A percentile compares a stretch with the other conserved stretches of the same genome.
These are phyloP conservation scores for Dicyrtomina minuta DNA, from an alignment of 2,888 invertebrate species.

Conservation along the genomic window DNA sequence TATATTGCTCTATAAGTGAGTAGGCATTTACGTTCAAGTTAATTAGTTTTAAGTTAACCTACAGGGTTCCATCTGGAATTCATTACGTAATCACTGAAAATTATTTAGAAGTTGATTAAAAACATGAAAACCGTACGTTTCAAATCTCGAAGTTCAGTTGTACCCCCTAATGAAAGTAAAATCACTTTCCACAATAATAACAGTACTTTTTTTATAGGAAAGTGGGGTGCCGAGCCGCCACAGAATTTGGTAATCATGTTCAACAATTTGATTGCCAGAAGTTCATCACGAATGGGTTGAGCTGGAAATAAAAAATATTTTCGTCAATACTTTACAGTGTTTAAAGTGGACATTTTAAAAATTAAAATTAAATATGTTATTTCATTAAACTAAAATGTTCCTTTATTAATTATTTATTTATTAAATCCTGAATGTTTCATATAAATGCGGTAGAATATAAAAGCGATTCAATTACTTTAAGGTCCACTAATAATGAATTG, in stretches of 20 bases:
- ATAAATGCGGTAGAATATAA: too few species aligned
- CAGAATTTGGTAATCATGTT: slow-evolving; percentile 97
- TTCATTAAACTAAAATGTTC: too few species aligned
- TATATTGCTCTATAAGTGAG: slow-evolving; percentile 53
- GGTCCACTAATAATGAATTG: too few species aligned
- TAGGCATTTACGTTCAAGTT: slow-evolving; percentile 8
- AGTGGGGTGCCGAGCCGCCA: slow-evolving; percentile 92
- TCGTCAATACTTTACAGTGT: not conserved
- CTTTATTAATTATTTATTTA: too few species aligned
- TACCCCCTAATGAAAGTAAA: slow-evolving; percentile 88
- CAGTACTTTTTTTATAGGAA: slow-evolving; percentile 97
- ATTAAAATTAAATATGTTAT: not conserved
- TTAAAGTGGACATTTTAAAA: too few species aligned
- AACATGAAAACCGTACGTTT: slow-evolving; percentile 62
- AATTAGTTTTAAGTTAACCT: too few species aligned
- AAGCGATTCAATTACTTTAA: too few species aligned
- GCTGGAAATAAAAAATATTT: slow-evolving; percentile 54
- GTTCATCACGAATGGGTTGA: slow-evolving; percentile 71
- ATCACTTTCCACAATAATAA: slow-evolving; percentile 93
- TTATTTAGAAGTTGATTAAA: not conserved
- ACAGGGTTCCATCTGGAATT: too few species aligned
- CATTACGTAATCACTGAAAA: too few species aligned
- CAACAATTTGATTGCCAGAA: slow-evolving; percentile 82
- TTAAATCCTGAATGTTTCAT: too few species aligned
- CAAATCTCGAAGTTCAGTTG: slow-evolving; percentile 74